Conservation (phyloP, 2,113 vertebrate species). For the Callopanchax toddi region DNA sequence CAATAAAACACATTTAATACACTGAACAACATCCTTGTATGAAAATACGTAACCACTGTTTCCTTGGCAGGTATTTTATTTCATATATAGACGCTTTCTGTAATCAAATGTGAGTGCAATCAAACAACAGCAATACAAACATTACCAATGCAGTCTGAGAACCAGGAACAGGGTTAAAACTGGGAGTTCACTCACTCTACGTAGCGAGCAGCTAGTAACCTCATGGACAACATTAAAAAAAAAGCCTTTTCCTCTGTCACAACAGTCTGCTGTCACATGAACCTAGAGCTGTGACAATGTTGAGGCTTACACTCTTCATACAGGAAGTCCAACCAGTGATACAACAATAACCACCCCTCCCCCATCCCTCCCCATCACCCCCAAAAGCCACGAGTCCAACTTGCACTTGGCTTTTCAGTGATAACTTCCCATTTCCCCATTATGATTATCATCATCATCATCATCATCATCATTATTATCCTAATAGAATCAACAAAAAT, state of each 20-base stretch:
- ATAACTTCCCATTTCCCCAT: conserved; percentile 49
- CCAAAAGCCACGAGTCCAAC: conserved; percentile 46
- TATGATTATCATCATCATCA: conserved; percentile 66
- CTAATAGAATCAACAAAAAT: conserved; percentile 43
- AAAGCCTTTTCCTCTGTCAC: conserved; percentile 29
- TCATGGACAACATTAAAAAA: conserved; percentile 70
- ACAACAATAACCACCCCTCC: conserved; percentile 33
- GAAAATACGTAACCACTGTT: conserved; percentile 53
- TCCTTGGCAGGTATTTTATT: conserved; percentile 81
- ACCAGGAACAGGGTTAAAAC: conserved; percentile 75
- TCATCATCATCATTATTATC: conserved; percentile 65
- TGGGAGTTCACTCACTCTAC: conserved; percentile 74
- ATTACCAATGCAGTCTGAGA: conserved; percentile 80
- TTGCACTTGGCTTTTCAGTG: conserved; percentile 50
- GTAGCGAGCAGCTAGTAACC: conserved; percentile 73
- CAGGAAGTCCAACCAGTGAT: conserved; percentile 63
- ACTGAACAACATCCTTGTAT: not conserved
- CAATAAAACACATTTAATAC: not conserved
- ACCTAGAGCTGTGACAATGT: conserved; percentile 32
- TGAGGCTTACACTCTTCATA: conserved; percentile 32
- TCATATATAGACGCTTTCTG: conserved; percentile 82
- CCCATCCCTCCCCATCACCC: conserved; percentile 4
- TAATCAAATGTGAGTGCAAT: conserved; percentile 88
- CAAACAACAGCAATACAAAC: conserved; percentile 93
- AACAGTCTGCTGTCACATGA: conserved; percentile 56